Base-by-base conservation (phyloP, 2,888 invertebrate species). In the Azorinus chamasolen region DNA sequence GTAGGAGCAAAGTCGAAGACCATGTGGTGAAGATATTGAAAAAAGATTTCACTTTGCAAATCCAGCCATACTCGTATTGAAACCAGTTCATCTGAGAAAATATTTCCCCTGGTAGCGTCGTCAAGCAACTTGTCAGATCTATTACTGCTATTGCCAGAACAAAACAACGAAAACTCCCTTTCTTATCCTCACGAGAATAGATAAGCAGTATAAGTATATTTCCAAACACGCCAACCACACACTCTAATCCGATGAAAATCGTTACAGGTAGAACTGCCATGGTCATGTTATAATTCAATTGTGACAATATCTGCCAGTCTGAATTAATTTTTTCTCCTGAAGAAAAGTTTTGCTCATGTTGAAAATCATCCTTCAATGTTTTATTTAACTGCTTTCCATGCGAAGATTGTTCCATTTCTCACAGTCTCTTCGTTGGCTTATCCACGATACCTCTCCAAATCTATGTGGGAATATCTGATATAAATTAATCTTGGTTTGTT, bases 41-140 rank as follows among this genome's bases (percentile, higher is more conserved):
- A 32, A 45, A 59, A 46, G 59, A 59, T 32, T 59, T 59, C 12
- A 25, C 32, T 32, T 59, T 46, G 25, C 59, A 59, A 18, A 59
- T 14, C 14, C 27, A 1, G 16, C 4, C 18, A 46, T 46, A 59
- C 6, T 12, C 46, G 25, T 24, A 59, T 8, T 46, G 18, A 20
- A 46, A 59, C 59, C 59, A 59, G 20, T 46, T 46, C 46, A 59
- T 32, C 24, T 59, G 27, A 5, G 45, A 27, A 4, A 59, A 5
- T 5, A 59, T 45, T 46, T 59, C 59, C 3, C 27, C 59, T 4
- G 59, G 59, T 32, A 59, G 45, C 12, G 45, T 45, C 1, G 59
- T 59, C 18, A 59, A 24, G 12, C 59, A 59, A 22, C 57, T 57
- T n/a, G 22, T 20, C 14, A 43, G 12, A 22, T 59, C 59, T 1